phyloP scores from a whole-genome alignment of 2,888 invertebrate genomes.

The Eilema caniola region DNA sequence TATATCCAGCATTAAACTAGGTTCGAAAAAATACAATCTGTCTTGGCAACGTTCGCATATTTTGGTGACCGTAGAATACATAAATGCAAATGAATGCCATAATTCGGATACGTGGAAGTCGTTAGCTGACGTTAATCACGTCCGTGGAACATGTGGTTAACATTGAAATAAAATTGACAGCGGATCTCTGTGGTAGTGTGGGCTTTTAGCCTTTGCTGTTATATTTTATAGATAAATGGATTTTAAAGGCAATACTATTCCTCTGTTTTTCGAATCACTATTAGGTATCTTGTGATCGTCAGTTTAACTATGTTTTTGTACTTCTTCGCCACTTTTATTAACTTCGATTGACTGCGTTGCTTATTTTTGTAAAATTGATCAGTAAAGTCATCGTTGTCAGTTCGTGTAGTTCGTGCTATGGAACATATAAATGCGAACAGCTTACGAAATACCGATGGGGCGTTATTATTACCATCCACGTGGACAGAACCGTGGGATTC shows the following conservation, averaged over 20 bases:
- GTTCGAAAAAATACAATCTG: too few relatives aligned
- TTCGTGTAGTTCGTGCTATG: too few relatives aligned
- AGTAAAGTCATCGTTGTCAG: too few relatives aligned
- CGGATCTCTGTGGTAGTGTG: not conserved
- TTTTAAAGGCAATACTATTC: not conserved
- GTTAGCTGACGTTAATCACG: not conserved
- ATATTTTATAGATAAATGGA: not conserved
- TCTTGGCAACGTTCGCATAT: not conserved
- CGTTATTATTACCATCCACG: too few relatives aligned
- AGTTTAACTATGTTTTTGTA: not conserved
- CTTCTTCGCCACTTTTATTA: too few relatives aligned
- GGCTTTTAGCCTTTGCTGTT: not conserved
- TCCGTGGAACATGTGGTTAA: not conserved
- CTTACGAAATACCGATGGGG: too few relatives aligned
- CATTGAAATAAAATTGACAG: not conserved
- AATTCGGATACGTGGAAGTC: not conserved
- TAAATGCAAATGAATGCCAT: not conserved
- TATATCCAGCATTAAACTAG: too few relatives aligned
- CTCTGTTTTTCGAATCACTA: too few relatives aligned
- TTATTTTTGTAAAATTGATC: too few relatives aligned
- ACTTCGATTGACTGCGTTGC: too few relatives aligned
- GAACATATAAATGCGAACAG: too few relatives aligned
- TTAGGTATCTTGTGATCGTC: not conserved
- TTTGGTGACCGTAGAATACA: not conserved
- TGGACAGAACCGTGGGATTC: too few relatives aligned